phyloP scores from a whole-genome alignment of 2,888 invertebrate genomes.

The Hypena proboscidalis region DNA sequence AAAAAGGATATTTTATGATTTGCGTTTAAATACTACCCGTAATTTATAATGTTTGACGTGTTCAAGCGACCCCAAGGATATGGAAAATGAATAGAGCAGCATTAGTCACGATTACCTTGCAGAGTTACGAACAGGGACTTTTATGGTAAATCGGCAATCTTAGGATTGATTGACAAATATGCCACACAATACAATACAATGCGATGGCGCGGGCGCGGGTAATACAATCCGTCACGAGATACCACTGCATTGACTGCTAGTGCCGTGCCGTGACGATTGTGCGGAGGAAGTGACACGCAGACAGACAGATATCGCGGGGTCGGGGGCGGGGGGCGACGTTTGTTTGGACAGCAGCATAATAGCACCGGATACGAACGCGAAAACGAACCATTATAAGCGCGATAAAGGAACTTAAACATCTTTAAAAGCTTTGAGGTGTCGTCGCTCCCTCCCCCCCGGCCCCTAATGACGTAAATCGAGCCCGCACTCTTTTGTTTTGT shows the following conservation, averaged over 20 bases:
- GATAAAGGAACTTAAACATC: constrained; percentile 50
- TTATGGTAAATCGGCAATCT: constrained; percentile 9
- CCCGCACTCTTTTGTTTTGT: constrained; percentile 73
- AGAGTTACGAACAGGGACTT: neutral
- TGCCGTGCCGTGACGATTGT: constrained; percentile 52
- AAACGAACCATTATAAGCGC: constrained; percentile 58
- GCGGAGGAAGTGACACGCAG: constrained; percentile 48
- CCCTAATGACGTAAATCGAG: constrained; percentile 79
- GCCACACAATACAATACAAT: constrained; percentile 13
- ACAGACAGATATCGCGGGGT: constrained; percentile 30
- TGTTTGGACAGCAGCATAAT: constrained; percentile 74
- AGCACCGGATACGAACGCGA: constrained; percentile 63
- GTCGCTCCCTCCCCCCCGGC: constrained; percentile 26
- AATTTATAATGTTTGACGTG: too few species aligned
- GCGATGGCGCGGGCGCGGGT: too few species aligned
- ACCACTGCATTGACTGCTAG: constrained; percentile 48
- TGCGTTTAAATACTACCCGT: too few species aligned
- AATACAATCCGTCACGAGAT: constrained; percentile 46
- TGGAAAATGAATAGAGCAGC: too few species aligned
- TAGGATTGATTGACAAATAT: constrained; percentile 11
- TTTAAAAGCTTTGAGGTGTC: constrained; percentile 59
- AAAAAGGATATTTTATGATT: too few species aligned
- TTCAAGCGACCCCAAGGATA: too few species aligned
- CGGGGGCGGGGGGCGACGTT: constrained; percentile 29
- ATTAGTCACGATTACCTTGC: too few species aligned